These are phyloP conservation scores for Leucoptera coffeella DNA, from an alignment of 2,888 invertebrate genomes.

Conservation along the genomic window DNA sequence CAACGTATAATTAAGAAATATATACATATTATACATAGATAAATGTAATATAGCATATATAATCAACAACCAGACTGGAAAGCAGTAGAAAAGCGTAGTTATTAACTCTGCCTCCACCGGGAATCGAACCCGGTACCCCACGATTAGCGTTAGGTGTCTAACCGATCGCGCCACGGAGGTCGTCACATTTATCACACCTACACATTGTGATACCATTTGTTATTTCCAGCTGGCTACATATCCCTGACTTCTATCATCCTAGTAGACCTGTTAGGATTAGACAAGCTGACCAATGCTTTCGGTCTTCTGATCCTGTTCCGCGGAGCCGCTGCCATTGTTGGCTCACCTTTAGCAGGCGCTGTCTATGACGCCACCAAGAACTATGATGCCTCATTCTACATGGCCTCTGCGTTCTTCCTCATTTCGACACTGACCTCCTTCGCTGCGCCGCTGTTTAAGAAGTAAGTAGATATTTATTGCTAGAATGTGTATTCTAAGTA, in stretches of 20 bases:
- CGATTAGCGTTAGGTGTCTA: no score
- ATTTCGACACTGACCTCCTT: constrained; percentile 81
- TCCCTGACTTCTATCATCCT: constrained; percentile 96
- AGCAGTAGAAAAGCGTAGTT: no score
- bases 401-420: constrained; percentile 85
- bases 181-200: no score
- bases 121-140: no score
- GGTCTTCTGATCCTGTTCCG: constrained; percentile 92
- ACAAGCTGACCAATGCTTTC: constrained; percentile 94
- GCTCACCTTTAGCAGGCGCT: constrained; percentile 78
- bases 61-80: no score
- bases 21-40: no score
- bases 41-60: no score
- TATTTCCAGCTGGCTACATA: constrained; percentile 90
- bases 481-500: no score
- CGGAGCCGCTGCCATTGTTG: constrained; percentile 88
- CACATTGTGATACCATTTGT: no score
- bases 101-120: no score
- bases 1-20: no score
- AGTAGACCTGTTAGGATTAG: constrained; percentile 91
- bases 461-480: constrained; percentile 11
- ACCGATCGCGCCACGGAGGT: no score
- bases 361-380: constrained; percentile 83
- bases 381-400: constrained; percentile 86
- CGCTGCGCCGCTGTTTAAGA: constrained; percentile 64